Evolutionary conservation across 2,888 invertebrate genomes (phyloP).

Genomic region (Drosophila testacea): DNA sequence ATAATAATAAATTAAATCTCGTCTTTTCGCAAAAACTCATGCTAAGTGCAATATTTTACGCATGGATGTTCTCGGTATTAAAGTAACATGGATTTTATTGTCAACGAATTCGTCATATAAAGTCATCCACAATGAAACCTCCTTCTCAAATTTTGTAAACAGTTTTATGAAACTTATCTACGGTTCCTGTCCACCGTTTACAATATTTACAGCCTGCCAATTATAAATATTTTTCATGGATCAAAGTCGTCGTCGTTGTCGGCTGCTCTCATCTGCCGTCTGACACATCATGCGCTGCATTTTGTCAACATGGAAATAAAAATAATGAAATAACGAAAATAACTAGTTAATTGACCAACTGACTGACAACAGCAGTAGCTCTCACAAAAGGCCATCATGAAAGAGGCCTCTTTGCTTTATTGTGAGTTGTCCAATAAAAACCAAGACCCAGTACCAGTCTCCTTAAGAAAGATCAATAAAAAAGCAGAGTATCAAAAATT

Average conservation of each 20-base stretch:
- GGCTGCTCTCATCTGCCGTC: slow-evolving; percentile 53
- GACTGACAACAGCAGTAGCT: slow-evolving; percentile 42
- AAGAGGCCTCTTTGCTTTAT: slow-evolving; percentile 32
- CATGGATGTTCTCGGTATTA: too few species aligned
- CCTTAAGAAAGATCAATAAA: neutral
- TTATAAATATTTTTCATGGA: slow-evolving; percentile 72
- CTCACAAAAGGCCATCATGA: slow-evolving; percentile 42
- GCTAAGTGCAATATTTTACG: too few species aligned
- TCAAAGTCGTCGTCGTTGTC: slow-evolving; percentile 20
- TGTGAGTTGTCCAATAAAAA: slow-evolving; percentile 40
- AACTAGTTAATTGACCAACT: slow-evolving; percentile 55
- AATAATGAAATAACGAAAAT: slow-evolving; percentile 28
- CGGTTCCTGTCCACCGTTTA: neutral
- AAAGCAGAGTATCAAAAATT: too few species aligned
- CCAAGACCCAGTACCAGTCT: slow-evolving; percentile 24
- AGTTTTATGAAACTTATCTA: too few species aligned
- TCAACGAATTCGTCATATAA: too few species aligned
- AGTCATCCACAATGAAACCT: too few species aligned
- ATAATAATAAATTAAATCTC: too few species aligned
- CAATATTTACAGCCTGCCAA: slow-evolving; percentile 62
- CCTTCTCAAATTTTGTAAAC: too few species aligned
- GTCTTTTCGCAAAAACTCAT: too few species aligned
- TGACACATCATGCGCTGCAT: slow-evolving; percentile 59
- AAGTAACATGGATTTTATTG: too few species aligned
- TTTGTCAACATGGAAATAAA: slow-evolving; percentile 64